A percentile compares a stretch with the other conserved stretches of the same genome.
phyloP scores from a whole-genome alignment of 2,797 vertebrate genomes.

The Fratercula arctica region DNA sequence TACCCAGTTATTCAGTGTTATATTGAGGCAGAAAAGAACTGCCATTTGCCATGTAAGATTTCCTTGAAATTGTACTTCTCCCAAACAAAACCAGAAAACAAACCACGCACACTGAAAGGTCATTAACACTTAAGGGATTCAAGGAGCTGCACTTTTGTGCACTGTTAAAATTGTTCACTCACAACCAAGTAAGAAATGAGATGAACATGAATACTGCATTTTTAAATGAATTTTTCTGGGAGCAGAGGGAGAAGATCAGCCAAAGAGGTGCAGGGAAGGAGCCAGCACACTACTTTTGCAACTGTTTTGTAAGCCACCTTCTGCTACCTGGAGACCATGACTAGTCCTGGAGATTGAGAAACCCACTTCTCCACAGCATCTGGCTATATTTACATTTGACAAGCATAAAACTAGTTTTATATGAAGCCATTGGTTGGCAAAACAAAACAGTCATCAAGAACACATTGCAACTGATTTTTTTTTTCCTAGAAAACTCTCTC shows the following conservation, averaged over 20 bases:
- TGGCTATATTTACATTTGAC: neutral
- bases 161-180: neutral
- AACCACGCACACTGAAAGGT: neutral
- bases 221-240: accelerated
- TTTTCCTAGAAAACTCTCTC: neutral
- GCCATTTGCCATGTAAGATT: neutral
- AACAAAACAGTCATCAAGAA: neutral
- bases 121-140: neutral
- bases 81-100: neutral
- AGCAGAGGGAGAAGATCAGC: accelerated
- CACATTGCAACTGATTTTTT: neutral
- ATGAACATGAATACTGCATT: neutral
- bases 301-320: neutral
- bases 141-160: neutral
- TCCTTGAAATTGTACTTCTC: neutral
- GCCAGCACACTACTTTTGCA: neutral
- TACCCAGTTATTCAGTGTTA: neutral
- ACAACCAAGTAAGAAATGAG: neutral
- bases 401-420: neutral
- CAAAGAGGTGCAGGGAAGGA: neutral
- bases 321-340: neutral
- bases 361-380: neutral
- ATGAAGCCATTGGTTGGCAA: neutral
- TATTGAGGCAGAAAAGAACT: neutral
- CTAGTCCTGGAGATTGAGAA: neutral